These are phyloP conservation scores for Stratiomys singularior DNA, from an alignment of 2,888 invertebrate genomes.

Conservation along the genomic window DNA sequence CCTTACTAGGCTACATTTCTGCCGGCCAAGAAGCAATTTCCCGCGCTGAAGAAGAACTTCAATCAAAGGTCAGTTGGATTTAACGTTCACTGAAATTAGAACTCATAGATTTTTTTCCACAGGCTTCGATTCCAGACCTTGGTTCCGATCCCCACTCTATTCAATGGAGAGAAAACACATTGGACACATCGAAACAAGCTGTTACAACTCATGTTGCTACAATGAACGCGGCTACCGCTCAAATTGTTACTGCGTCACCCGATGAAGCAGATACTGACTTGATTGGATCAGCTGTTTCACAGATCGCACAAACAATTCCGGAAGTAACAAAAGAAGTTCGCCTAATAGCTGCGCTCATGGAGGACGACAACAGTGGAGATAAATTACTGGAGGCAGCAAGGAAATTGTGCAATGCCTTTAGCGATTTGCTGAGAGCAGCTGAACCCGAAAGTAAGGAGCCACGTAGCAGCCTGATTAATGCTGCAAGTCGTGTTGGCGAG, in stretches of 20 bases:
- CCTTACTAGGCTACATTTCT: slow-evolving; percentile 89
- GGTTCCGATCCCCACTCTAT: slow-evolving; percentile 87
- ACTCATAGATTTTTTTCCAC: slow-evolving; percentile 52
- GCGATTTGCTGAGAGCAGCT: slow-evolving; percentile 92
- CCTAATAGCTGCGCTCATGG: slow-evolving; percentile 93
- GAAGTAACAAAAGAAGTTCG: slow-evolving; percentile 87
- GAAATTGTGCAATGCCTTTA: slow-evolving; percentile 91
- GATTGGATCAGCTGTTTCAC: slow-evolving; percentile 96
- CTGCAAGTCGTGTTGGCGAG: slow-evolving; percentile 96
- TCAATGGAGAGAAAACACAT: slow-evolving; percentile 93
- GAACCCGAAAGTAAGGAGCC: slow-evolving; percentile 96
- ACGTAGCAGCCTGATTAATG: slow-evolving; percentile 90
- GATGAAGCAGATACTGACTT: slow-evolving; percentile 96
- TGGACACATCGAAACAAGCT: slow-evolving; percentile 95
- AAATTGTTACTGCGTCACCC: slow-evolving; percentile 90
- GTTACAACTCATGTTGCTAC: slow-evolving; percentile 97
- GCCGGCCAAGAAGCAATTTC: slow-evolving; percentile 89
- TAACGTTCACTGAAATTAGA: background rate
- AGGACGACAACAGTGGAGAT: slow-evolving; percentile 85
- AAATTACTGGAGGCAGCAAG: slow-evolving; percentile 91
- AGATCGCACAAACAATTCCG: slow-evolving; percentile 95
- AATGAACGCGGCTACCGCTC: slow-evolving; percentile 99
- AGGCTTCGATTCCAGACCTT: slow-evolving; percentile 74
- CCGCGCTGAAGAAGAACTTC: slow-evolving; percentile 83
- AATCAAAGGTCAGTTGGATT: slow-evolving; percentile 64